A percentile compares a stretch with the other conserved stretches of the same genome.
phyloP scores from a whole-genome alignment of 2,888 invertebrate genomes.

The Petrolisthes cinctipes region DNA sequence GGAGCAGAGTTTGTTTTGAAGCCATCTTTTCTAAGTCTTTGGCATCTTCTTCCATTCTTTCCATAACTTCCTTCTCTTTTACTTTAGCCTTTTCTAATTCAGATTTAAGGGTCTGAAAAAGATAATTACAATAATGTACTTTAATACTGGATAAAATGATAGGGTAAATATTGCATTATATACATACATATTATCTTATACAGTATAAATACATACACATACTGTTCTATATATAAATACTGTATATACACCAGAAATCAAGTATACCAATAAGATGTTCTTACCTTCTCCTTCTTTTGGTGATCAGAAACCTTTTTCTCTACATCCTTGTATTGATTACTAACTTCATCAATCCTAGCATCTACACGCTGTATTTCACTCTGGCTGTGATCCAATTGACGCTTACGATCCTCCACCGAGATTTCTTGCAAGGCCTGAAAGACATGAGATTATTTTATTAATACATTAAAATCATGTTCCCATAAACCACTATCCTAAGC shows the following conservation, averaged over 20 bases:
- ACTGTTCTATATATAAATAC: no score
- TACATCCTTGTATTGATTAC: conserved; percentile 82
- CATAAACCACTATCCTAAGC: background rate
- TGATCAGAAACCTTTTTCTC: conserved; percentile 83
- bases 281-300: conserved; percentile 73
- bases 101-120: conserved; percentile 71
- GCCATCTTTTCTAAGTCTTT: conserved; percentile 96
- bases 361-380: conserved; percentile 84
- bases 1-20: conserved; percentile 90
- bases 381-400: conserved; percentile 86
- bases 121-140: background rate
- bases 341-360: conserved; percentile 84
- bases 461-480: no score
- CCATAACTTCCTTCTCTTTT: conserved; percentile 69
- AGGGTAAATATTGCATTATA: background rate
- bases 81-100: conserved; percentile 86
- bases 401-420: conserved; percentile 91
- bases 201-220: no score
- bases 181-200: background rate
- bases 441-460: conserved; percentile 16
- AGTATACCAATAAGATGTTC: background rate
- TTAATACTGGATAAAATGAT: conserved; percentile 54
- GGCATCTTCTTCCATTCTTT: conserved; percentile 94
- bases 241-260: background rate
- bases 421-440: conserved; percentile 91